phyloP scores from a whole-genome alignment of 2,888 invertebrate species.

The Xylocampa areola region DNA sequence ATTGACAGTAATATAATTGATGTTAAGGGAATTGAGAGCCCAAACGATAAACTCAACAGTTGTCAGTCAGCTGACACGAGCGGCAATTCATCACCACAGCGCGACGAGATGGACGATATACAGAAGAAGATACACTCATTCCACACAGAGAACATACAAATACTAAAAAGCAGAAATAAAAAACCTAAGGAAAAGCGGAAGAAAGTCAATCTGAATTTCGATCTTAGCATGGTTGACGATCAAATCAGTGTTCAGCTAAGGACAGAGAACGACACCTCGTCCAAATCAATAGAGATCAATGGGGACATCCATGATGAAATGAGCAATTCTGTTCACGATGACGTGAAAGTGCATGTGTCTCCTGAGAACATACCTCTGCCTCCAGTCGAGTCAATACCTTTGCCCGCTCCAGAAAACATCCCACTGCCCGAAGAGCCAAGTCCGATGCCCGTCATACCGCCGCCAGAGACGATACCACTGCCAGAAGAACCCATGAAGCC shows the following conservation, averaged over 20 bases:
- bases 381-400: constrained; percentile 84
- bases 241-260: constrained; percentile 86
- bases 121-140: constrained; percentile 91
- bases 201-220: constrained; percentile 88
- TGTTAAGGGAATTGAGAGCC: constrained; percentile 76
- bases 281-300: constrained; percentile 74
- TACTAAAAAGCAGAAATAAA: constrained; percentile 90
- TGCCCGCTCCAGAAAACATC: constrained; percentile 81
- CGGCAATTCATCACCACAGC: constrained; percentile 85
- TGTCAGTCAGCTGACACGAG: constrained; percentile 85
- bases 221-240: constrained; percentile 88
- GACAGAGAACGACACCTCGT: constrained; percentile 74
- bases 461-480: constrained; percentile 81
- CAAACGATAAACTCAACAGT: constrained; percentile 79
- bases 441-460: constrained; percentile 73
- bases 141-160: constrained; percentile 91
- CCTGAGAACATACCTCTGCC: constrained; percentile 82
- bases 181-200: constrained; percentile 89
- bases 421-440: constrained; percentile 80
- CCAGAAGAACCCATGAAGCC: constrained; percentile 80
- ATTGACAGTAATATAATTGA: constrained; percentile 72
- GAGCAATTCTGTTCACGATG: constrained; percentile 69
- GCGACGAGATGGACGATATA: constrained; percentile 90
- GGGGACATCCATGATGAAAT: constrained; percentile 80
- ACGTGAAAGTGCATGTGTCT: constrained; percentile 74